A percentile compares a stretch with the other conserved stretches of the same genome.
phyloP scores from a whole-genome alignment of 1,140 invertebrate species.

The Conus betulinus region DNA sequence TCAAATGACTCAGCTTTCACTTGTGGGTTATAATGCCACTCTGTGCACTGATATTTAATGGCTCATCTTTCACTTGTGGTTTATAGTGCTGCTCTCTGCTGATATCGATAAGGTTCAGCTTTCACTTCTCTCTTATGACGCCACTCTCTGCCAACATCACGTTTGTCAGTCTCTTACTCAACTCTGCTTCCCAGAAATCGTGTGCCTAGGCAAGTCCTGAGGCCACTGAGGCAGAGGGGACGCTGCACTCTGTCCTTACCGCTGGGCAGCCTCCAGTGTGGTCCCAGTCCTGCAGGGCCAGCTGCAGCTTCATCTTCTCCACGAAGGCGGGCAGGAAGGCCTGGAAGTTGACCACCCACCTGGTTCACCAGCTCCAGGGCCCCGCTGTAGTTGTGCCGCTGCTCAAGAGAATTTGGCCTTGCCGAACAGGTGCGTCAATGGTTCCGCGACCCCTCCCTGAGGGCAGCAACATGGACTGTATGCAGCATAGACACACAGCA shows the following conservation, averaged over 20 bases:
- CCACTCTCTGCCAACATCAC: too few species aligned
- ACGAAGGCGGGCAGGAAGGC: constrained; percentile 85
- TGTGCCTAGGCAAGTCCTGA: too few species aligned
- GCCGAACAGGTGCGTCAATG: constrained; percentile 77
- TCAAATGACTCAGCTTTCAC: too few species aligned
- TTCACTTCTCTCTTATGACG: too few species aligned
- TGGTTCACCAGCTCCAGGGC: constrained; percentile 86
- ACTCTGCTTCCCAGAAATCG: too few species aligned
- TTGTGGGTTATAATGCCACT: too few species aligned
- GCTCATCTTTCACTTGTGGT: too few species aligned
- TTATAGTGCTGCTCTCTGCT: too few species aligned
- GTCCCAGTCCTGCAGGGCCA: constrained; percentile 91
- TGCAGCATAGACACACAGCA: too few species aligned
- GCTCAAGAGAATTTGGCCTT: constrained; percentile 77
- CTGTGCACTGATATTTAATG: too few species aligned
- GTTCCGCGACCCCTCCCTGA: constrained; percentile 65
- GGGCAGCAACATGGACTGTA: not conserved
- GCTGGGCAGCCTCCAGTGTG: constrained; percentile 87
- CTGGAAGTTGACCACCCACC: constrained; percentile 86
- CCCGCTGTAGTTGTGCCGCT: constrained; percentile 77
- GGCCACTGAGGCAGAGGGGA: not conserved
- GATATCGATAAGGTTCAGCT: too few species aligned
- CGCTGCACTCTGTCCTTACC: constrained; percentile 68
- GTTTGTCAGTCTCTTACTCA: too few species aligned
- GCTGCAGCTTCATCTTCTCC: constrained; percentile 91